Evolutionary conservation across 2,888 invertebrate genomes (phyloP), one percentile per base, ranked within the genome.

Genomic region (Apeira syringaria): DNA sequence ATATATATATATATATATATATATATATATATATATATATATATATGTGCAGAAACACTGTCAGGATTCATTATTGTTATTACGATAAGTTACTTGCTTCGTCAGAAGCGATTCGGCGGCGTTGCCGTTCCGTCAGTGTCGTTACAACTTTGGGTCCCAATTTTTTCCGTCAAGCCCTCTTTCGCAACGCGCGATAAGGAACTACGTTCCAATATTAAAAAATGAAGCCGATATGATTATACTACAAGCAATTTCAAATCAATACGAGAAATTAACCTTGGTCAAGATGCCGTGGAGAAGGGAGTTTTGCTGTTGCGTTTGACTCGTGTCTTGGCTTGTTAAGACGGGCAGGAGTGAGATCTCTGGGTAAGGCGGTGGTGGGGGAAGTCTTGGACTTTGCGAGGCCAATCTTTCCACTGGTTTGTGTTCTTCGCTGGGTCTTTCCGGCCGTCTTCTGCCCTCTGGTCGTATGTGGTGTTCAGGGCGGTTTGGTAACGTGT

Each of bases 251-350:
- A 39, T 32, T 35, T 2, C n/a, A n/a, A 3, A 13, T 15, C 15
- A 15, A 15, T n/a, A 15, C 4, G 15, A 15, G 15, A 15, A n/a
- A 27, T 11, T 30, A 10, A 89, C 93, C 91, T 95, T 95, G 1
- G 95, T 95, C 39, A 95, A 83, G 60, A 95, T 95, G 25, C 95
- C 95, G 66, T 95, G 95, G 2, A 96, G 90, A 33, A 95, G 79
- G 0, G 95, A 95, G 46, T 92, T 92, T 56, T 92, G 91, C 47
- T 91, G 91, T 3, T 80, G 71, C 4, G 80, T 68, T 2, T 79
- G 64, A 20, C 38, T 35, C 0, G 65, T 61, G 0, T 83, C 83
- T 50, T 80, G 75, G 63, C 74, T 57, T 2, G 86, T 81, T 3
- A 74, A 84, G 38, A 95, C 95, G 0, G 95, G 95, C 66, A 95